Conservation (phyloP, 2,113 vertebrate species). For the Pterocles gutturalis region DNA sequence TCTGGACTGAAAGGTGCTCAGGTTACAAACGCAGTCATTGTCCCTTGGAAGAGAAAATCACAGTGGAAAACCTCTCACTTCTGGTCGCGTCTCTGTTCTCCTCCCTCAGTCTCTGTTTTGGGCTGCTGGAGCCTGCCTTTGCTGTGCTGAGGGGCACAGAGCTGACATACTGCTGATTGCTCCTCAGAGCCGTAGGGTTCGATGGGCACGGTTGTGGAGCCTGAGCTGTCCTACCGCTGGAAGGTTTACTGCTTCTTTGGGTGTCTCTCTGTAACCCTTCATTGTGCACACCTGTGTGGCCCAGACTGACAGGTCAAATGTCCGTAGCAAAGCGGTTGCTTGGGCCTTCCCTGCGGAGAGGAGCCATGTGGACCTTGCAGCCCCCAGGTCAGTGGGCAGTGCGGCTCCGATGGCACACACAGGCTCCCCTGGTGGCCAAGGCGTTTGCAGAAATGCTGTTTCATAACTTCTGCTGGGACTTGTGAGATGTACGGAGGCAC, state of each 20-base stretch:
- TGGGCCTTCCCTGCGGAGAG: accelerated
- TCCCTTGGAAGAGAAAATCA: neutral
- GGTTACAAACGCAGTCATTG: neutral
- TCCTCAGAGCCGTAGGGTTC: too few relatives aligned
- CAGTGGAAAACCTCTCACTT: neutral
- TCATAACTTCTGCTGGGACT: neutral
- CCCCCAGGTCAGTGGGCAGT: accelerated
- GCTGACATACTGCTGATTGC: too few relatives aligned
- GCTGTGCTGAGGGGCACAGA: neutral
- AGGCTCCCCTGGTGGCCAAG: accelerated
- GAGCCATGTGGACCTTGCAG: accelerated
- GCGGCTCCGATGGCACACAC: accelerated
- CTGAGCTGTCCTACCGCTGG: neutral
- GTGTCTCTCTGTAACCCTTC: accelerated
- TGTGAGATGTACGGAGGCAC: accelerated
- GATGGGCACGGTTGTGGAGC: neutral
- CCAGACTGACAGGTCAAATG: accelerated
- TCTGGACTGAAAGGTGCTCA: neutral
- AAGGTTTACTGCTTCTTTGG: neutral
- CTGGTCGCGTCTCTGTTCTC: neutral
- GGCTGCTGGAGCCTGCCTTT: neutral
- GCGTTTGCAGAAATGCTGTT: neutral
- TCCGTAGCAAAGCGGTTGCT: accelerated
- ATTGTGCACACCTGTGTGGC: neutral
- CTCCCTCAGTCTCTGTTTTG: neutral